Conservation (phyloP, 2,888 invertebrate species). For the Nemotelus nigrinus region DNA sequence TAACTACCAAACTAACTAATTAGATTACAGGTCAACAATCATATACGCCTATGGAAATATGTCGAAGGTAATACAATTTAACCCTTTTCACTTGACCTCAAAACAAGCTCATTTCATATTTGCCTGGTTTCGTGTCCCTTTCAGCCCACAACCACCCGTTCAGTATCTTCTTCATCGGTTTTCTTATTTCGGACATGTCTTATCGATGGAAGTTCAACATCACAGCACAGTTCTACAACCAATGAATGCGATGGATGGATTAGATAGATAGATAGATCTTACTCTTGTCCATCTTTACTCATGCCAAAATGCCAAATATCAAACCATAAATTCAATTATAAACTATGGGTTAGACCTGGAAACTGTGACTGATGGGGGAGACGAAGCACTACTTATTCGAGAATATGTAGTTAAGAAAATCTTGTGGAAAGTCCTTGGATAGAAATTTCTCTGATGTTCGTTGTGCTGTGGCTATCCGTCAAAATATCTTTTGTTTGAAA, state of each 20-base stretch:
- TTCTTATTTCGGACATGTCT: too few species aligned
- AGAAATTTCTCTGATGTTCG: too few species aligned
- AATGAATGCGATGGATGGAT: too few species aligned
- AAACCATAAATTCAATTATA: slow-evolving; percentile 45
- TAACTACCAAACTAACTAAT: too few species aligned
- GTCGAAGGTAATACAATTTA: slow-evolving; percentile 17
- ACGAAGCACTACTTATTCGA: slow-evolving; percentile 50
- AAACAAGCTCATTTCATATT: slow-evolving; percentile 20
- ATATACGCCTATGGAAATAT: slow-evolving; percentile 10
- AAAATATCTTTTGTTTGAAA: too few species aligned
- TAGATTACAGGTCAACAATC: background rate
- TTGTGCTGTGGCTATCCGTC: too few species aligned
- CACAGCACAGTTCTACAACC: too few species aligned
- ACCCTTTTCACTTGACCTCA: slow-evolving; percentile 40
- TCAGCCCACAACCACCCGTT: background rate
- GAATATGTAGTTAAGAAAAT: too few species aligned
- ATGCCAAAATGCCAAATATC: slow-evolving; percentile 29
- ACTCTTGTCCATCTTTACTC: slow-evolving; percentile 13
- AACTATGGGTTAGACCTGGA: slow-evolving; percentile 4
- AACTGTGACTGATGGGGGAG: background rate
- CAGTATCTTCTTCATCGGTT: background rate
- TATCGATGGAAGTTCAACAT: too few species aligned
- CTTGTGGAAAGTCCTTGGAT: too few species aligned
- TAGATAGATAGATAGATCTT: background rate
- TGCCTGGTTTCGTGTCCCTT: background rate